These are phyloP conservation scores for Opisthocomus hoazin DNA, from an alignment of 2,113 vertebrate species.

Conservation along the genomic window DNA sequence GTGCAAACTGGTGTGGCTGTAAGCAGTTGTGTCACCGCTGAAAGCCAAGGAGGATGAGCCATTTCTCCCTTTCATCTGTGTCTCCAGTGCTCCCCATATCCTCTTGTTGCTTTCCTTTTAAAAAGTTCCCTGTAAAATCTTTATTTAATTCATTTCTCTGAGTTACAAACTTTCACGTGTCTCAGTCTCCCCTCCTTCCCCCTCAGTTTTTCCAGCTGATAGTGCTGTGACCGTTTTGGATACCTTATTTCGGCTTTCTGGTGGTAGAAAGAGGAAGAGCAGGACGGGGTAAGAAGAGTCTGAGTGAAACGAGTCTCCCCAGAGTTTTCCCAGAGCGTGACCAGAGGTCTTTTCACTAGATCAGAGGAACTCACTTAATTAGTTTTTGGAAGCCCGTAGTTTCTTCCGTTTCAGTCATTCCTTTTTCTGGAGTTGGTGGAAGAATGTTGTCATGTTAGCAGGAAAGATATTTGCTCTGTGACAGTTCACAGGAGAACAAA, in stretches of 20 bases:
- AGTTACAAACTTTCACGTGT: background rate
- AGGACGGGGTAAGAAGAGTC: background rate
- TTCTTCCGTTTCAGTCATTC: background rate
- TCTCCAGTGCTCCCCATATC: background rate
- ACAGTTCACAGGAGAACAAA: background rate
- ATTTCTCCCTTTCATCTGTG: background rate
- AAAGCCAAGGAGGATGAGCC: background rate
- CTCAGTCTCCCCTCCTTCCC: background rate
- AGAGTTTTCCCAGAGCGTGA: background rate
- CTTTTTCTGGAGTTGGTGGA: background rate
- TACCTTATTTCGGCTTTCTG: slow-evolving; percentile 36
- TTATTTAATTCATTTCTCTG: background rate
- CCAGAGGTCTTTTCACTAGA: background rate
- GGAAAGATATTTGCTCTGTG: background rate
- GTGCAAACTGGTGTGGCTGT: background rate
- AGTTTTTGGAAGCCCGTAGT: background rate
- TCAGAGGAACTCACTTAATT: background rate
- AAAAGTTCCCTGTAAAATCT: background rate
- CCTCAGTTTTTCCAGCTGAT: background rate
- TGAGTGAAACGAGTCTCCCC: background rate
- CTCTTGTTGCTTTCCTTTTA: background rate
- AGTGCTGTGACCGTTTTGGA: background rate
- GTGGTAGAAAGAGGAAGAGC: background rate
- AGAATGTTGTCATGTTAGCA: background rate
- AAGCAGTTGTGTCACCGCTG: slow-evolving; percentile 53